A percentile compares a stretch with the other conserved stretches of the same genome.
Conservation (phyloP, 2,113 vertebrate species). For the Rana temporaria region DNA sequence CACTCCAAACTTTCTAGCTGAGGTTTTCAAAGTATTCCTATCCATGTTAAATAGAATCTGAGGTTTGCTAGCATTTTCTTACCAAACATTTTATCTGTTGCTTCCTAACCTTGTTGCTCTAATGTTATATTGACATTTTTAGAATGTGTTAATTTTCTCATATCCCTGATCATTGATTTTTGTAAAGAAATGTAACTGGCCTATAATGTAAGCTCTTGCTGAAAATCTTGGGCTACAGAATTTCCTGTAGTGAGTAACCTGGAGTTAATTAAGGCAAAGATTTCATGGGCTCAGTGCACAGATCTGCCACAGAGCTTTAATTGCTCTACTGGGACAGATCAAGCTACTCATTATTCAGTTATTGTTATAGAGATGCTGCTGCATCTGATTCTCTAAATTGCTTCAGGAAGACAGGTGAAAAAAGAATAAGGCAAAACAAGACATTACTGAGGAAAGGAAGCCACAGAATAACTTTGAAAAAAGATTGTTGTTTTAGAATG, state of each 20-base stretch:
- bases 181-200: constrained; percentile 17
- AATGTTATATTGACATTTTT: not conserved
- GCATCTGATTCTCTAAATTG: constrained; percentile 50
- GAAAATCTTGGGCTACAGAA: constrained; percentile 36
- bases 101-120: not conserved
- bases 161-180: constrained; percentile 44
- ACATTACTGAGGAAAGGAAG: constrained; percentile 1
- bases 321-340: constrained; percentile 56
- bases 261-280: constrained; percentile 57
- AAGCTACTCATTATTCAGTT: constrained; percentile 56
- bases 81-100: not conserved
- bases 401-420: constrained; percentile 50
- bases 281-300: constrained; percentile 53
- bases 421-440: constrained; percentile 39
- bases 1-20: constrained; percentile 13
- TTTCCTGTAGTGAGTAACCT: constrained; percentile 46
- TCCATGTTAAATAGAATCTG: constrained; percentile 9
- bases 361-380: constrained; percentile 52
- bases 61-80: not conserved
- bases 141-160: constrained; percentile 24
- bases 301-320: constrained; percentile 54
- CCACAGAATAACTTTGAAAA: constrained; percentile 25
- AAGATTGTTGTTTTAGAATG: not conserved
- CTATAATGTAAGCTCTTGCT: constrained; percentile 39
- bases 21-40: constrained; percentile 11